Evolutionary conservation across 2,888 invertebrate genomes (phyloP).

Genomic region (Caenorhabditis sulstoni): DNA sequence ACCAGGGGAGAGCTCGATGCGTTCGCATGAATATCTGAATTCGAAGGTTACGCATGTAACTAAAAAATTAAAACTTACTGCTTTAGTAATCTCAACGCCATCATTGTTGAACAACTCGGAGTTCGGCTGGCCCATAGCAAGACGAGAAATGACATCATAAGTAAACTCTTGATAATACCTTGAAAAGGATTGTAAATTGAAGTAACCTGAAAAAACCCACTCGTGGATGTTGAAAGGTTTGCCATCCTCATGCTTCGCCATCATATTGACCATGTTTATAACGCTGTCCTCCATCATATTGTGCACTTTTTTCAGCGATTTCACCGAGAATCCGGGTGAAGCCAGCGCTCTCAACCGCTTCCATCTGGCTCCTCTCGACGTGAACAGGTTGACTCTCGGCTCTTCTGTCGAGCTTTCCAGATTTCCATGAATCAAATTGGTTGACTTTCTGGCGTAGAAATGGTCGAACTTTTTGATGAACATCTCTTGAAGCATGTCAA

Average conservation of each 20-base stretch:
- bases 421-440: slow-evolving; percentile 61
- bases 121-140: slow-evolving; percentile 68
- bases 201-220: background rate
- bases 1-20: slow-evolving; percentile 41
- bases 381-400: slow-evolving; percentile 80
- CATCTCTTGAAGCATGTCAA: slow-evolving; percentile 81
- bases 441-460: slow-evolving; percentile 81
- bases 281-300: slow-evolving; percentile 63
- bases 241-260: slow-evolving; percentile 53
- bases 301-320: slow-evolving; percentile 63
- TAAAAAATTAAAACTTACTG: no score
- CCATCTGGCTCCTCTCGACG: slow-evolving; percentile 82
- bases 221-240: slow-evolving; percentile 60
- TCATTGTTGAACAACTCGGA: slow-evolving; percentile 61
- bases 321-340: slow-evolving; percentile 82
- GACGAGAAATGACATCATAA: slow-evolving; percentile 65
- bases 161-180: slow-evolving; percentile 69
- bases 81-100: slow-evolving; percentile 23
- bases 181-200: slow-evolving; percentile 3
- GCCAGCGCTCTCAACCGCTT: slow-evolving; percentile 83
- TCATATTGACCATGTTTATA: slow-evolving; percentile 37
- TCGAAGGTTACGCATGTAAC: no score
- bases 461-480: slow-evolving; percentile 82
- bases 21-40: slow-evolving; percentile 52
- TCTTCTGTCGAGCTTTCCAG: slow-evolving; percentile 62